phyloP scores from a whole-genome alignment of 2,888 invertebrate genomes.

The Julus scanicus region DNA sequence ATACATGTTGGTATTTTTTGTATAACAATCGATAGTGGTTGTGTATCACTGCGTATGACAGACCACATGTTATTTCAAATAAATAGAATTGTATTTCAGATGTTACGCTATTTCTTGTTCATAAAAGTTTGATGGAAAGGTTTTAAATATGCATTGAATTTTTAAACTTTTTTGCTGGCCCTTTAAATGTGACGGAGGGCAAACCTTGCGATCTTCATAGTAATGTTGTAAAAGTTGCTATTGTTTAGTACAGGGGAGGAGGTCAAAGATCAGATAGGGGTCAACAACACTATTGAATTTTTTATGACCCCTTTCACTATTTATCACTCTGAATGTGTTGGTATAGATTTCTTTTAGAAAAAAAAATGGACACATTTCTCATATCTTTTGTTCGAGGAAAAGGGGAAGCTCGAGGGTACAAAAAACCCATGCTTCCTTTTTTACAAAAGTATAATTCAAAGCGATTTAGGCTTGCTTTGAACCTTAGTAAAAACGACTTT shows the following conservation, averaged over 20 bases:
- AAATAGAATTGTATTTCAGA: neutral
- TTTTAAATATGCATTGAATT: neutral
- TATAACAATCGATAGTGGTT: neutral
- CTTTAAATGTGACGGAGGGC: neutral
- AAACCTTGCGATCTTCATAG: neutral
- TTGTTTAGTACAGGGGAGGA: neutral
- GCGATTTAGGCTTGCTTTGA: neutral
- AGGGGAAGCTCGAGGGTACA: neutral
- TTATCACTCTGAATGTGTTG: slow-evolving; percentile 9
- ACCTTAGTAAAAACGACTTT: neutral
- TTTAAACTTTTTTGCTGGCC: neutral
- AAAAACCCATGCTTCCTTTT: slow-evolving; percentile 11
- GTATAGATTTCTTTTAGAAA: neutral
- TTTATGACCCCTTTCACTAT: slow-evolving; percentile 7
- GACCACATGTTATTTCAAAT: neutral
- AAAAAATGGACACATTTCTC: slow-evolving; percentile 14
- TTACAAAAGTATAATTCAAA: slow-evolving; percentile 1
- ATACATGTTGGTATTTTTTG: neutral
- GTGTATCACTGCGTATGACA: neutral
- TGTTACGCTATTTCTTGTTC: neutral
- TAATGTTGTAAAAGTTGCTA: neutral
- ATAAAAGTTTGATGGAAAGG: neutral
- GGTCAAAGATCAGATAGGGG: slow-evolving; percentile 15
- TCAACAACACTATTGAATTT: neutral
- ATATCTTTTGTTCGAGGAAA: slow-evolving; percentile 9